Percentiles rank a stretch among this genome's conserved stretches.
phyloP scores from a whole-genome alignment of 2,888 invertebrate species.

The Lysandra bellargus region DNA sequence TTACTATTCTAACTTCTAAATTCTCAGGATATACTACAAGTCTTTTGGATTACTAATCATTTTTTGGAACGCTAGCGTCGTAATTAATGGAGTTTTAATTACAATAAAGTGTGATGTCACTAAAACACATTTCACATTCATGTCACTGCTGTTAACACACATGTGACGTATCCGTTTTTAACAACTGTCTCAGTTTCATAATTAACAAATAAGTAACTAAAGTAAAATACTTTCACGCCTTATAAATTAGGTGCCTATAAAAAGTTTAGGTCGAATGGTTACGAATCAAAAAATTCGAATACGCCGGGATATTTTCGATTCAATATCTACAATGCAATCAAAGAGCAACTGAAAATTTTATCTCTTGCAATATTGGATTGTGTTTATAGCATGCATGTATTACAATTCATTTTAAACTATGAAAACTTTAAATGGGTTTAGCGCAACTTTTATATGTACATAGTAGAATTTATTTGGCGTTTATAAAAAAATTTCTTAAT shows the following conservation, averaged over 20 bases:
- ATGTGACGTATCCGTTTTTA: background rate
- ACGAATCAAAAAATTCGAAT: background rate
- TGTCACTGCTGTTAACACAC: slow-evolving; percentile 3
- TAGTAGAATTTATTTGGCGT: background rate
- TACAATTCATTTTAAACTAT: background rate
- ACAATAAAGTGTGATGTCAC: background rate
- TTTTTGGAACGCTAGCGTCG: background rate
- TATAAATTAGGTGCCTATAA: background rate
- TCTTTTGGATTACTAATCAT: background rate
- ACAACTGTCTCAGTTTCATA: background rate
- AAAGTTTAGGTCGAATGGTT: background rate
- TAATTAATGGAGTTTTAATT: slow-evolving; percentile 1
- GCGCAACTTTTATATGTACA: background rate
- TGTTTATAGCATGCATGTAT: slow-evolving; percentile 20
- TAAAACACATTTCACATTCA: background rate
- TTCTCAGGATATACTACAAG: background rate
- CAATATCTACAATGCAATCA: slow-evolving; percentile 19
- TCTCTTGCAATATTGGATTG: slow-evolving; percentile 21
- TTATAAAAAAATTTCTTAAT: background rate
- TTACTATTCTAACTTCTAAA: background rate
- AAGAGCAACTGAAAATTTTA: slow-evolving; percentile 21
- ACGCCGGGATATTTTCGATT: background rate
- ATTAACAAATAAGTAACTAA: background rate
- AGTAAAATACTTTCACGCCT: background rate
- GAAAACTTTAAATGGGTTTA: slow-evolving; percentile 2